Conservation (phyloP, 2,797 vertebrate species). For the Melanotaenia trifasciata region DNA sequence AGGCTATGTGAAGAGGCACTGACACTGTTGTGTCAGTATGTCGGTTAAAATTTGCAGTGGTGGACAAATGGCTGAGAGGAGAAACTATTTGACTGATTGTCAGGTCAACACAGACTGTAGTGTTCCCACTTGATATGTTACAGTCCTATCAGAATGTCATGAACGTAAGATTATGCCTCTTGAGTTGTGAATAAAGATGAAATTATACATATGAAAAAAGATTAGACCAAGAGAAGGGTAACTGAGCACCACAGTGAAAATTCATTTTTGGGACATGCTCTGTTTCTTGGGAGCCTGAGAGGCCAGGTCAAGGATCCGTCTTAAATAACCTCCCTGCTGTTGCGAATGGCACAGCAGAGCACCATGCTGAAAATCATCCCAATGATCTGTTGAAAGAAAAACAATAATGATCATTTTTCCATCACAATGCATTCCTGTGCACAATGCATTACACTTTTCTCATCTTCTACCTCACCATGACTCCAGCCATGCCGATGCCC, state of each 20-base stretch:
- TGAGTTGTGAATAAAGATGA: constrained; percentile 25
- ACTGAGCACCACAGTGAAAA: constrained; percentile 35
- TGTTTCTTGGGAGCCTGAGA: constrained; percentile 35
- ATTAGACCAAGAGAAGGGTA: constrained; percentile 11
- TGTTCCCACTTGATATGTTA: constrained; percentile 18
- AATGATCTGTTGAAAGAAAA: constrained; percentile 86
- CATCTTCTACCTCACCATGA: constrained; percentile 88
- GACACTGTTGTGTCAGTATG: constrained; percentile 53
- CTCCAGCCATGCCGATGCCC: constrained; percentile 92
- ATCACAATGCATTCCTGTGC: background rate
- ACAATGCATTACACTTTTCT: background rate
- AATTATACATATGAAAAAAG: constrained; percentile 7
- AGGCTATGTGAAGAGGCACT: constrained; percentile 63
- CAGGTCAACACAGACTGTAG: constrained; percentile 21
- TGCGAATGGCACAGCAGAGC: constrained; percentile 95
- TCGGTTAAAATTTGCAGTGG: constrained; percentile 35
- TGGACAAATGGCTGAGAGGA: constrained; percentile 47
- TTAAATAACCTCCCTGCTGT: constrained; percentile 93
- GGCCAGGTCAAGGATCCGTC: constrained; percentile 29
- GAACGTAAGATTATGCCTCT: constrained; percentile 10
- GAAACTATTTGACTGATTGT: constrained; percentile 44
- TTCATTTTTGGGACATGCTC: constrained; percentile 22
- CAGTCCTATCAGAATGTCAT: constrained; percentile 21
- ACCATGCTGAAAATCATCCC: constrained; percentile 99
- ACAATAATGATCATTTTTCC: background rate